These are phyloP conservation scores for Onychomys arenicola DNA, from an alignment of 2,797 vertebrate species.

Conservation along the genomic window DNA sequence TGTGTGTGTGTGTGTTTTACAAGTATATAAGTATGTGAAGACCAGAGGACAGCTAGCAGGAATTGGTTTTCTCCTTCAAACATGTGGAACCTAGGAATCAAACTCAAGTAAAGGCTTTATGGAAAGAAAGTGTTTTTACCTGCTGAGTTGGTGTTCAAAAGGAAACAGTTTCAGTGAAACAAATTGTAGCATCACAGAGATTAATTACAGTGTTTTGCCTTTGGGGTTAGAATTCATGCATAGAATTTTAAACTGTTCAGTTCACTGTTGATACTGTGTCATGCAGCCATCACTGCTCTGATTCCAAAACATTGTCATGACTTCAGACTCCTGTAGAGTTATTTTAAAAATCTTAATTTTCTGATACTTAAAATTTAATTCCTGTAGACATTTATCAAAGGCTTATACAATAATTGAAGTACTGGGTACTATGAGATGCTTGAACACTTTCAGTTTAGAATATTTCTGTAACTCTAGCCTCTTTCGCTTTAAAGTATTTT, in stretches of 20 bases:
- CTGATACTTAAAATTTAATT: not conserved
- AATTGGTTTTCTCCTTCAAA: too few relatives aligned
- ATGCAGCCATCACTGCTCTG: not conserved
- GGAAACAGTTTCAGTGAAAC: too few relatives aligned
- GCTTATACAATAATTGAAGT: not conserved
- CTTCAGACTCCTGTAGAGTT: not conserved
- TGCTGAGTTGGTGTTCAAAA: too few relatives aligned
- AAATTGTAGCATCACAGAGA: too few relatives aligned
- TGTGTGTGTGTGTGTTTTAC: too few relatives aligned
- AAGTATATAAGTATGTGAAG: too few relatives aligned
- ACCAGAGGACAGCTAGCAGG: too few relatives aligned
- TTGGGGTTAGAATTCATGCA: not conserved
- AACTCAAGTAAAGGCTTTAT: too few relatives aligned
- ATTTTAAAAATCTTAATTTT: not conserved
- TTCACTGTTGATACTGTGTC: not conserved
- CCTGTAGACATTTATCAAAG: not conserved
- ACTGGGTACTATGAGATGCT: not conserved
- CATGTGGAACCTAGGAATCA: too few relatives aligned
- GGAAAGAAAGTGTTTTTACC: too few relatives aligned
- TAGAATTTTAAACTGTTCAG: not conserved
- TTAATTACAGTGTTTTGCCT: not conserved
- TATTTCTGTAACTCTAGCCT: not conserved
- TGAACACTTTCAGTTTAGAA: not conserved
- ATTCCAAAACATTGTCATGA: not conserved
- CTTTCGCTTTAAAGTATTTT: too few relatives aligned